Percentiles rank a stretch among this genome's conserved stretches.
Conservation (phyloP, 2,113 vertebrate genomes). For the Campylomormyrus tamandua region DNA sequence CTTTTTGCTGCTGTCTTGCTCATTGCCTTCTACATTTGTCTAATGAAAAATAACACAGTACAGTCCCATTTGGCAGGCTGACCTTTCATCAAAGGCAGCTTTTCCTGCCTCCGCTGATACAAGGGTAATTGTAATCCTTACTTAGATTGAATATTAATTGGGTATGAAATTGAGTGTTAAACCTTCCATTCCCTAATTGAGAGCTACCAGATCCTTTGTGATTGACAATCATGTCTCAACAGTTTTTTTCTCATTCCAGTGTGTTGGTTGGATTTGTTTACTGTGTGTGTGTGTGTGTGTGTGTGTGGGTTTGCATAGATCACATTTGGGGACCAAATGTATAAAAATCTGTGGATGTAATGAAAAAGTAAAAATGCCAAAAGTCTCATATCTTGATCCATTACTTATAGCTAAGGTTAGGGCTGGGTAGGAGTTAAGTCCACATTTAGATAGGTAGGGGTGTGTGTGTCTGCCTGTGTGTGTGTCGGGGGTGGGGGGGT, state of each 20-base stretch:
- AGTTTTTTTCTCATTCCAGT: background rate
- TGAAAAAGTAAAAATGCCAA: too few species aligned
- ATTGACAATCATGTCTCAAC: slow-evolving; percentile 1
- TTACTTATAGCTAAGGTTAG: too few species aligned
- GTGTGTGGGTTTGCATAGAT: background rate
- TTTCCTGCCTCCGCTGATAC: slow-evolving; percentile 18
- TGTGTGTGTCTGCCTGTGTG: too few species aligned
- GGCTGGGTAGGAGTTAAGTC: too few species aligned
- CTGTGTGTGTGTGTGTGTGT: background rate
- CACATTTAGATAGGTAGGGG: too few species aligned
- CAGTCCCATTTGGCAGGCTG: slow-evolving; percentile 9
- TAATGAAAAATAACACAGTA: slow-evolving; percentile 13
- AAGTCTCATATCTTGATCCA: too few species aligned
- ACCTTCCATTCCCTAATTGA: background rate
- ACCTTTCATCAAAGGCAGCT: slow-evolving; percentile 20
- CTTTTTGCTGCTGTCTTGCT: background rate
- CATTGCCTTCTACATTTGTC: slow-evolving; percentile 29
- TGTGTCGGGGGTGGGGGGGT: background rate
- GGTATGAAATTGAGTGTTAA: slow-evolving; percentile 8
- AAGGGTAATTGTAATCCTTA: slow-evolving; percentile 7
- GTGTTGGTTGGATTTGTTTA: background rate
- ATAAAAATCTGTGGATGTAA: too few species aligned
- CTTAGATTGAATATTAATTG: slow-evolving; percentile 1
- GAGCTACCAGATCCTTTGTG: background rate
- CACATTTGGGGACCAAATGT: background rate